These are phyloP conservation scores for Monarcha castaneiventris DNA, from an alignment of 2,113 vertebrate species.

Conservation along the genomic window DNA sequence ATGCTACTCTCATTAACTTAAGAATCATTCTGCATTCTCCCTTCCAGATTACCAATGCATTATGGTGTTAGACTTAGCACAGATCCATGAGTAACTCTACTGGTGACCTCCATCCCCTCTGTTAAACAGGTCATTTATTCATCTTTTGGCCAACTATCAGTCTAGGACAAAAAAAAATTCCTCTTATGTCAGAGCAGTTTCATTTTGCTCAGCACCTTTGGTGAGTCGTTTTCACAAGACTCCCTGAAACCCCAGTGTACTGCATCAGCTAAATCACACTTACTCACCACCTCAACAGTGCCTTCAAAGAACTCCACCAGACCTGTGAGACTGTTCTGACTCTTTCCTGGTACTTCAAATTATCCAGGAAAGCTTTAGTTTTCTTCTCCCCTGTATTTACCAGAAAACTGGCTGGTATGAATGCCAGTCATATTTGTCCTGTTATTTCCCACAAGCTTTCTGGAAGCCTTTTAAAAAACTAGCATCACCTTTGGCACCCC, in stretches of 20 bases:
- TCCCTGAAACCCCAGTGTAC: neutral
- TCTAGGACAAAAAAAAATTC: neutral
- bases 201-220: conserved; percentile 7
- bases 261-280: neutral
- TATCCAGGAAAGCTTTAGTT: neutral
- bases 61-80: neutral
- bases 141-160: neutral
- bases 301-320: neutral
- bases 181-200: conserved; percentile 17
- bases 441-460: neutral
- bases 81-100: neutral
- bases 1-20: neutral
- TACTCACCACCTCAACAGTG: neutral
- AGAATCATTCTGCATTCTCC: neutral
- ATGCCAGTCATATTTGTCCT: neutral
- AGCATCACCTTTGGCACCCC: neutral
- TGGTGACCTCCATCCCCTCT: neutral
- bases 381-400: neutral
- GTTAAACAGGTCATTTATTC: neutral
- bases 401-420: neutral
- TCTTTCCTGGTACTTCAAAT: neutral
- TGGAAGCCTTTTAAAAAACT: neutral
- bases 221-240: neutral
- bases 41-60: neutral
- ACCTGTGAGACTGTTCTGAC: neutral